Percentiles rank a stretch among this genome's conserved stretches.
Evolutionary conservation across 2,888 invertebrate species (phyloP).

Genomic region (Cryptus viduatorius): DNA sequence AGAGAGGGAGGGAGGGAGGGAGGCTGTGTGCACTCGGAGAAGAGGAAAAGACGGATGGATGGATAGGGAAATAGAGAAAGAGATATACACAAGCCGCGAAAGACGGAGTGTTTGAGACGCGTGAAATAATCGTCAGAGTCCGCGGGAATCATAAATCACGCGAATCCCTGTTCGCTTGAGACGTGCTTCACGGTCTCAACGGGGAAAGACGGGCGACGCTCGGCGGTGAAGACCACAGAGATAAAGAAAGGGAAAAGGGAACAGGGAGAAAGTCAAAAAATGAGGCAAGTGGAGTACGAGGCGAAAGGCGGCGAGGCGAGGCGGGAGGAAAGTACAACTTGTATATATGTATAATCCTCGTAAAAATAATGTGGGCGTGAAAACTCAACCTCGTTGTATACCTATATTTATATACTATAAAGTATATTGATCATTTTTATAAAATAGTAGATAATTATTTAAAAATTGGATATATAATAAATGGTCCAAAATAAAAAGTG

Average conservation of each 20-base stretch:
- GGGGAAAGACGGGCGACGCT: slow-evolving; percentile 28
- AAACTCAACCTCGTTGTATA: no score
- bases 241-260: slow-evolving; percentile 27
- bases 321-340: background rate
- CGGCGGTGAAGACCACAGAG: slow-evolving; percentile 4
- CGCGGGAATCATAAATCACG: slow-evolving; percentile 66
- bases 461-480: no score
- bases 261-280: slow-evolving; percentile 33
- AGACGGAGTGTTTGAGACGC: slow-evolving; percentile 60
- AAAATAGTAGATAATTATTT: no score
- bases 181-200: background rate
- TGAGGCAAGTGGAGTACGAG: background rate
- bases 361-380: background rate
- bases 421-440: no score
- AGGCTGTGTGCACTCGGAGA: slow-evolving; percentile 21
- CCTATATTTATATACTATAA: no score
- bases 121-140: slow-evolving; percentile 66
- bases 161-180: slow-evolving; percentile 38
- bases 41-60: slow-evolving; percentile 46
- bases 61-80: slow-evolving; percentile 48
- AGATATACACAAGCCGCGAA: slow-evolving; percentile 56
- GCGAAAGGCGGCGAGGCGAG: background rate
- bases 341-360: background rate
- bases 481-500: no score
- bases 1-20: slow-evolving; percentile 34